Evolutionary conservation across 2,797 vertebrate species (phyloP).

Genomic region (Cirrhinus mrigala): DNA sequence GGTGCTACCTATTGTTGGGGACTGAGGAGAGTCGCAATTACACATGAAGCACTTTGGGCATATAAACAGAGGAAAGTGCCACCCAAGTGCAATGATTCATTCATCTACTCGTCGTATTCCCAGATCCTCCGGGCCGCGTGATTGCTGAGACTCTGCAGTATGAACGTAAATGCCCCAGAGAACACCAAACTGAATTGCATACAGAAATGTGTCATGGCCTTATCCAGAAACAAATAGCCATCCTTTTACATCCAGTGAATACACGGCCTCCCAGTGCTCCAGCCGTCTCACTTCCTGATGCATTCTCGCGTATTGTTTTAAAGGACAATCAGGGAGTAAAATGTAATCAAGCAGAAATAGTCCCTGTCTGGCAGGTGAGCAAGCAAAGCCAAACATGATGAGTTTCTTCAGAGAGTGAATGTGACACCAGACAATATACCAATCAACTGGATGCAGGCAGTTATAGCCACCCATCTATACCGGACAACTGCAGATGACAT

Average conservation of each 20-base stretch:
- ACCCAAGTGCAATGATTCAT: conserved; percentile 23
- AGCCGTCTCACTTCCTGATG: conserved; percentile 10
- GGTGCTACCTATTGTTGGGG: not conserved
- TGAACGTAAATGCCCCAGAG: conserved; percentile 20
- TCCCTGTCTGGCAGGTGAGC: conserved; percentile 36
- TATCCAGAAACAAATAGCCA: conserved; percentile 33
- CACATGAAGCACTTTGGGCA: conserved; percentile 11
- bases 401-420: conserved; percentile 47
- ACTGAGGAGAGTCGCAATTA: conserved; percentile 20
- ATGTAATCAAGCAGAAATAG: conserved; percentile 51
- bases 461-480: conserved; percentile 18
- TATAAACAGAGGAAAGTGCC: conserved; percentile 27
- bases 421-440: conserved; percentile 52
- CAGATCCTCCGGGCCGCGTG: conserved; percentile 9
- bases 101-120: conserved; percentile 34
- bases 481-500: not conserved
- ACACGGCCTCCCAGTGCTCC: not conserved
- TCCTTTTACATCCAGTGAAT: conserved; percentile 2
- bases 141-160: conserved; percentile 19
- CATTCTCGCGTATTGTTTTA: conserved; percentile 26
- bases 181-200: conserved; percentile 34
- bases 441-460: conserved; percentile 30
- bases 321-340: conserved; percentile 53
- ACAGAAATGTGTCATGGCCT: conserved; percentile 19
- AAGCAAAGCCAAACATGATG: conserved; percentile 35